A percentile compares a stretch with the other conserved stretches of the same genome.
Evolutionary conservation across 2,888 invertebrate genomes (phyloP).

Genomic region (Megastigmus dorsalis): DNA sequence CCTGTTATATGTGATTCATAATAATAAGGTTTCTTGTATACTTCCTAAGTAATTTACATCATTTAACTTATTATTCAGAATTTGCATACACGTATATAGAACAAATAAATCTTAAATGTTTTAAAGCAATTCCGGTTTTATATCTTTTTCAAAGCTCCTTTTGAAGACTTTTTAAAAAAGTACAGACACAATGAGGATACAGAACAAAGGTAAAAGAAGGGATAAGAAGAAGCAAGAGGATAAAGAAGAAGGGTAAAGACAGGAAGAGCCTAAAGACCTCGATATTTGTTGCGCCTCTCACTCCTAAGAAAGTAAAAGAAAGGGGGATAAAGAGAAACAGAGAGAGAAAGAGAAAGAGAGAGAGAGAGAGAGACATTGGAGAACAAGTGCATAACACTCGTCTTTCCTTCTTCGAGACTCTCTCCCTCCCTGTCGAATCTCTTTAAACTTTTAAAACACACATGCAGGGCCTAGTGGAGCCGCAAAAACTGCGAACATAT

Average conservation of each 20-base stretch:
- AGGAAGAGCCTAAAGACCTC: background rate
- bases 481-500: constrained; percentile 30
- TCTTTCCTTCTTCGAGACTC: background rate
- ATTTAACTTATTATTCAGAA: no score
- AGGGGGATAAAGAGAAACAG: no score
- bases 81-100: no score
- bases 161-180: no score
- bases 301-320: background rate
- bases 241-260: background rate
- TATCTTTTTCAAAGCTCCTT: no score
- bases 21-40: no score
- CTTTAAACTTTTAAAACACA: constrained; percentile 50
- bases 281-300: background rate
- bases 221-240: background rate
- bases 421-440: constrained; percentile 5
- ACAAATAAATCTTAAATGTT: no score
- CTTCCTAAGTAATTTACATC: no score
- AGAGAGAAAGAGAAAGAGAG: no score
- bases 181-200: no score
- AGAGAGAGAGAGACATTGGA: background rate
- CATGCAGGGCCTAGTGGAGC: background rate
- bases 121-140: no score
- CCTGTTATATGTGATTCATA: no score
- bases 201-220: background rate
- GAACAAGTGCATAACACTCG: constrained; percentile 15